phyloP scores from a whole-genome alignment of 2,888 invertebrate species.

The Gnatocerus cornutus region DNA sequence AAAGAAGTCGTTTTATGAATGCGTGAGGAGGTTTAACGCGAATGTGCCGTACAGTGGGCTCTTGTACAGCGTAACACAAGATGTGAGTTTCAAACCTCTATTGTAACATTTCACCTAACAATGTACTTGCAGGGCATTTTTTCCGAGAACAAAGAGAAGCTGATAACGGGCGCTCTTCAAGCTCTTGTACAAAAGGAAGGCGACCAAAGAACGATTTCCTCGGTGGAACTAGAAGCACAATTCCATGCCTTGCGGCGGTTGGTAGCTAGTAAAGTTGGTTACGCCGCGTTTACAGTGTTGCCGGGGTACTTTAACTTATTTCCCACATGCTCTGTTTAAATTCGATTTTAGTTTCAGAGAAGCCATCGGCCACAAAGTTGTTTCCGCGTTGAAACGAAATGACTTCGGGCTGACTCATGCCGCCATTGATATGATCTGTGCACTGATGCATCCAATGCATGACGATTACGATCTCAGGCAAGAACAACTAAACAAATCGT shows the following conservation, averaged over 20 bases:
- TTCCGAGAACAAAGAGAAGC: slow-evolving; percentile 98
- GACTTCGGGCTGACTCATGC: slow-evolving; percentile 95
- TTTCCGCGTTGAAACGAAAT: slow-evolving; percentile 89
- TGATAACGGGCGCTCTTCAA: slow-evolving; percentile 93
- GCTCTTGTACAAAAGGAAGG: slow-evolving; percentile 84
- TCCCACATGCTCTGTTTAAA: slow-evolving; percentile 50
- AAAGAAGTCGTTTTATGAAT: slow-evolving; percentile 81
- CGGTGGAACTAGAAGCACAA: slow-evolving; percentile 91
- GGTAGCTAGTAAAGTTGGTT: slow-evolving; percentile 98
- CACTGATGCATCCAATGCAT: slow-evolving; percentile 99
- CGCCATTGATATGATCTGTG: slow-evolving; percentile 97
- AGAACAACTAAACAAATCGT: slow-evolving; percentile 98
- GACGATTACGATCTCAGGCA: slow-evolving; percentile 96
- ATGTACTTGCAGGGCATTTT: slow-evolving; percentile 86
- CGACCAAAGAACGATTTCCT: slow-evolving; percentile 76
- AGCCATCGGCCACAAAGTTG: slow-evolving; percentile 93
- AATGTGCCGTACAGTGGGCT: slow-evolving; percentile 98
- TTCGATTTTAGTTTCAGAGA: slow-evolving; percentile 81
- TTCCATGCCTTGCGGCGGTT: slow-evolving; percentile 95
- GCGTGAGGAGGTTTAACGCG: slow-evolving; percentile 95
- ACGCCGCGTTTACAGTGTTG: slow-evolving; percentile 93
- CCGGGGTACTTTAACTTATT: slow-evolving; percentile 78
- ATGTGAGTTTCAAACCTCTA: slow-evolving; percentile 75
- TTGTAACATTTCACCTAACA: not conserved
- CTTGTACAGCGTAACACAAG: slow-evolving; percentile 95